Base-by-base conservation (phyloP, 1,140 invertebrate genomes). In the Trachelipus rathkii region DNA sequence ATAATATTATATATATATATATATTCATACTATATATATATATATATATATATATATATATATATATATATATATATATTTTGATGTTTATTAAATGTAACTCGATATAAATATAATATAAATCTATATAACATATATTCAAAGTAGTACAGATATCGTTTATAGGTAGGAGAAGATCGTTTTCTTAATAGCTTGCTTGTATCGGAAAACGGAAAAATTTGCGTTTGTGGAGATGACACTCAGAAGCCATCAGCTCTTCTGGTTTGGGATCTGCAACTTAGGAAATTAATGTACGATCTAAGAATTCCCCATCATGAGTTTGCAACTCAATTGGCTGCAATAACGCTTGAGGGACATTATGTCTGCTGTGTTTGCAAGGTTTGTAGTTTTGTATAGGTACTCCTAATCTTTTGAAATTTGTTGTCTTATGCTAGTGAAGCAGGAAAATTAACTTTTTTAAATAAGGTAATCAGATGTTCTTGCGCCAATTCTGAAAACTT, bases 141-240 rank as follows among this genome's bases (percentile, higher is more conserved):
- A n/a, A n/a, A n/a, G n/a, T n/a, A n/a, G n/a, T 33, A 33, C 33
- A 1, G 33, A 33, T 33, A 33, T 3, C 33, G 33, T 33, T 33
- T 19, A 2, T 60, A 83, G 83, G 92, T 92, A 10, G 93, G 92
- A 0, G 92, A 94, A 84, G 92, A 94, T 85, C 88, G 93, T 75
- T 95, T 95, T 84, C 88, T 95, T 0, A 94, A 95, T 86, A 94
- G 93, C 11, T 85, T 95, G 72, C 88, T 95, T 24, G 92, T 95
- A 53, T 93, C 92, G 67, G 92, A 92, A 60, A 93, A 95, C 86
- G 93, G 93, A 84, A 84, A 92, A 89, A 89, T 94, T 44, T 87
- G 94, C 76, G 93, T 95, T 9, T 95, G 93, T 84, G 93, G 93
- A 5, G 93, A 95, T 84, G 93, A 95, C 86, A 94, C 93, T 0